Base-by-base conservation (phyloP, 37 sponge, comb jelly and placozoan species). In the Lycopodina hypogea region DNA sequence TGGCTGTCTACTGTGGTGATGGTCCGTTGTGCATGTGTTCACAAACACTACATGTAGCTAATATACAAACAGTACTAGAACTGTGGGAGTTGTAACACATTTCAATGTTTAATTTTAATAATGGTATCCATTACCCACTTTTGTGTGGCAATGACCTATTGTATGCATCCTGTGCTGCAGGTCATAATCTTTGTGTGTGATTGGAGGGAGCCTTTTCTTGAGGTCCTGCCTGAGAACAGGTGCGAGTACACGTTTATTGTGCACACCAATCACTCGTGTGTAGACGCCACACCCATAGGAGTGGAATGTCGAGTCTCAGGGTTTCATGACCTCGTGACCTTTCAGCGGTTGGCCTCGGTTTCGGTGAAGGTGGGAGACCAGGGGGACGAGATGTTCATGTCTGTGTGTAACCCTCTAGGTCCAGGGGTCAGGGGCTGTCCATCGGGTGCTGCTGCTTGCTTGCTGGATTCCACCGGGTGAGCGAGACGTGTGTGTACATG, bases 231-330 rank as follows among this genome's bases (percentile, higher is more conserved):
- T 3, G 88, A 87, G 42, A 37, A 71, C 9, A 52, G 53, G 24
- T 87, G 88, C 33, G 88, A 87, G 67, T 87, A 87, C 51, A 70
- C 82, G 22, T 88, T 83, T 41, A 50, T 71, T 19, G 74, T 82
- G 2, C 78, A 88, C 77, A 88, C 88, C 12, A 48, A 26, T 14
- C 69, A 72, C 14, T 74, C 65, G 18, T 78, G 83, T 63, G 38
- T 35, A 22, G 0, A 72, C 21, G 40, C 22, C 1, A 39, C 21
- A 29, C 45, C 29, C 39, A 56, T 74, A 1, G 74, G 80, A 12
- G 68, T 80, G 69, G 76, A 80, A 57, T 86, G 87, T 58, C 28
- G 28, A 1, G 61, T 86, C 21, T 23, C 52, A 0, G 75, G 75
- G 19, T 86, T 75, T 39, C 38, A 39, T 19, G 76, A 59, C 11